Evolutionary conservation across 2,113 vertebrate species (phyloP).

Genomic region (Genyomyrus donnyi): DNA sequence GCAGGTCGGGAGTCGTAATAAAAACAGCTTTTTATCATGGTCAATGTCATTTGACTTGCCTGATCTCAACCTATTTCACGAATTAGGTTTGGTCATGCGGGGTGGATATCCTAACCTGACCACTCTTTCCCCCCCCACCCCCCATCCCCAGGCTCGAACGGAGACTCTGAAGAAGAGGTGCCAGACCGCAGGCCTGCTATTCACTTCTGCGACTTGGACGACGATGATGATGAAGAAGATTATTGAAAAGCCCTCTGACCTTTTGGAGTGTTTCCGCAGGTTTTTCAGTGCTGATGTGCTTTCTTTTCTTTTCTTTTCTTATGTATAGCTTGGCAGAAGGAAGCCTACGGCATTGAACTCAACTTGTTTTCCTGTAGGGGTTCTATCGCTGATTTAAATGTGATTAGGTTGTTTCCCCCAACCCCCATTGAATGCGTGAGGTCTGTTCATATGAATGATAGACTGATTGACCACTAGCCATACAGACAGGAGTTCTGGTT

Average conservation of each 20-base stretch:
- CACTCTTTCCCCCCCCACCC: constrained; percentile 7
- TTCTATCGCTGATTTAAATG: not conserved
- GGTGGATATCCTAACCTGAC: not conserved
- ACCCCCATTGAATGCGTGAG: not conserved
- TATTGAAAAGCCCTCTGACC: constrained; percentile 16
- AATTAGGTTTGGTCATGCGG: not conserved
- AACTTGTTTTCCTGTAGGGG: not conserved
- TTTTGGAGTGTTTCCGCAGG: constrained; percentile 19
- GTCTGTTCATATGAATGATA: not conserved
- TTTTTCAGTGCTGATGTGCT: not conserved
- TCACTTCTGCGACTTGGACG: constrained; percentile 66
- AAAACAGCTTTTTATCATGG: not conserved
- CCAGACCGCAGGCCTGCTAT: constrained; percentile 63
- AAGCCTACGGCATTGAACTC: not conserved
- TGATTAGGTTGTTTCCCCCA: not conserved
- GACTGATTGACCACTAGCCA: not conserved
- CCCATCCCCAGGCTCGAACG: constrained; percentile 70
- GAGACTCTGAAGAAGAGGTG: constrained; percentile 69
- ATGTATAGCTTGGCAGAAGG: not conserved
- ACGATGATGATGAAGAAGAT: constrained; percentile 52
- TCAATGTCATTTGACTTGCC: not conserved
- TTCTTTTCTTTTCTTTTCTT: not conserved
- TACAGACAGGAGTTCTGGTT: not conserved
- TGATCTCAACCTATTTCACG: not conserved
- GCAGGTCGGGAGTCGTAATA: not conserved